Evolutionary conservation across 2,888 invertebrate species (phyloP).

Genomic region (Diogma glabrata): DNA sequence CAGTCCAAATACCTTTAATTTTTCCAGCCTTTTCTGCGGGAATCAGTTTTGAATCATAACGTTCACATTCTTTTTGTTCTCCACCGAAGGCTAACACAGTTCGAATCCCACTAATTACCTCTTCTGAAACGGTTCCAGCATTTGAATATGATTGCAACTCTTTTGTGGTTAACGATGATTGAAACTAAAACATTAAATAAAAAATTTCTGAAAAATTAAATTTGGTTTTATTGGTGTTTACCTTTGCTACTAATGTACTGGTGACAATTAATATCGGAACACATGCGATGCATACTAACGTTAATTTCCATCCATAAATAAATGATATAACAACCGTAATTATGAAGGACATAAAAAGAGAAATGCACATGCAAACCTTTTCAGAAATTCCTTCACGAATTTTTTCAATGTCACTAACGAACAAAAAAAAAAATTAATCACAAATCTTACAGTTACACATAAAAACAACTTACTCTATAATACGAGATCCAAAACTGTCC

Average conservation of each 20-base stretch:
- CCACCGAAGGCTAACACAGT: conserved; percentile 74
- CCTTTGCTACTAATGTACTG: conserved; percentile 64
- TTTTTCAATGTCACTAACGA: conserved; percentile 58
- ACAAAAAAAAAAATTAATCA: neutral
- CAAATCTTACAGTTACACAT: too few species aligned
- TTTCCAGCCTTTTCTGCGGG: conserved; percentile 54
- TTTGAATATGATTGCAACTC: conserved; percentile 62
- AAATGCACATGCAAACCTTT: conserved; percentile 66
- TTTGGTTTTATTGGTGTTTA: too few species aligned
- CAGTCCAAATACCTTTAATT: conserved; percentile 53
- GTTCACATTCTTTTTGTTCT: conserved; percentile 56
- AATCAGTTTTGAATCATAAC: conserved; percentile 43
- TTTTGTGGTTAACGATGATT: conserved; percentile 51
- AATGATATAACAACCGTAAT: conserved; percentile 60
- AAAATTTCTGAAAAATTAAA: too few species aligned
- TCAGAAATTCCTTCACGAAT: conserved; percentile 77
- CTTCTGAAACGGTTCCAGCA: conserved; percentile 66
- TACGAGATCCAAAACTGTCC: conserved; percentile 62
- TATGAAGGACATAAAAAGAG: conserved; percentile 52
- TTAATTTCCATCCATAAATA: conserved; percentile 74
- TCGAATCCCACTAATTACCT: conserved; percentile 58
- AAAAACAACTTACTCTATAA: conserved; percentile 65
- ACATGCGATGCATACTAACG: conserved; percentile 65
- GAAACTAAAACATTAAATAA: too few species aligned
- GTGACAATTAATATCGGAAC: conserved; percentile 65